phyloP scores from a whole-genome alignment of 2,113 vertebrate species.

The Corapipo altera region DNA sequence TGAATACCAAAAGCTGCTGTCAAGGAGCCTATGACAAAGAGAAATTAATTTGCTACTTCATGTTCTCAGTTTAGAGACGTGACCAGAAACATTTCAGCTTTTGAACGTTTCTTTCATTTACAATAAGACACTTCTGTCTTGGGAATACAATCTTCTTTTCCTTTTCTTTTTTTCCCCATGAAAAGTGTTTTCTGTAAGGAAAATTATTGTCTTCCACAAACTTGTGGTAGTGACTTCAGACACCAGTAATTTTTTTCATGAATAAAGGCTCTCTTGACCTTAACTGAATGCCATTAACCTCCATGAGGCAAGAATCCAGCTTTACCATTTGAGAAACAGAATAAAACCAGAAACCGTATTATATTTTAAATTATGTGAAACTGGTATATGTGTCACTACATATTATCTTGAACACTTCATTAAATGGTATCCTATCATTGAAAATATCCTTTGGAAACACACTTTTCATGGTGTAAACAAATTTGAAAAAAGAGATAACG shows the following conservation, averaged over 20 bases:
- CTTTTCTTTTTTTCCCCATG: too few species aligned
- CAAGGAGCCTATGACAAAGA: neutral
- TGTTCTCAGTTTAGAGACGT: neutral
- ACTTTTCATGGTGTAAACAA: neutral
- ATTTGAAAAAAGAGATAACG: neutral
- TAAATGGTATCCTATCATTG: neutral
- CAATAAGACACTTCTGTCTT: neutral
- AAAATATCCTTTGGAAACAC: neutral
- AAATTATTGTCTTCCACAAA: neutral
- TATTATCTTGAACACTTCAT: neutral
- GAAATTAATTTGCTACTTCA: neutral
- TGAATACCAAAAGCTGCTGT: neutral
- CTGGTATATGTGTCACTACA: accelerated
- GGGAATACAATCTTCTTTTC: neutral
- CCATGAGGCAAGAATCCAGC: neutral
- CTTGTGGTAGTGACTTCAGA: neutral
- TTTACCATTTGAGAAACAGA: neutral
- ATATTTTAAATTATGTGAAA: neutral
- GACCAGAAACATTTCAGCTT: neutral
- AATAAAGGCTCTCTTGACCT: neutral
- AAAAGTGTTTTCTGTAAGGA: neutral
- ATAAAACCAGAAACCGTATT: neutral
- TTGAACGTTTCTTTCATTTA: neutral
- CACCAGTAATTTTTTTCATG: neutral
- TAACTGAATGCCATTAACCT: neutral